phyloP scores from a whole-genome alignment of 2,797 vertebrate genomes.

The Anomalospiza imberbis region DNA sequence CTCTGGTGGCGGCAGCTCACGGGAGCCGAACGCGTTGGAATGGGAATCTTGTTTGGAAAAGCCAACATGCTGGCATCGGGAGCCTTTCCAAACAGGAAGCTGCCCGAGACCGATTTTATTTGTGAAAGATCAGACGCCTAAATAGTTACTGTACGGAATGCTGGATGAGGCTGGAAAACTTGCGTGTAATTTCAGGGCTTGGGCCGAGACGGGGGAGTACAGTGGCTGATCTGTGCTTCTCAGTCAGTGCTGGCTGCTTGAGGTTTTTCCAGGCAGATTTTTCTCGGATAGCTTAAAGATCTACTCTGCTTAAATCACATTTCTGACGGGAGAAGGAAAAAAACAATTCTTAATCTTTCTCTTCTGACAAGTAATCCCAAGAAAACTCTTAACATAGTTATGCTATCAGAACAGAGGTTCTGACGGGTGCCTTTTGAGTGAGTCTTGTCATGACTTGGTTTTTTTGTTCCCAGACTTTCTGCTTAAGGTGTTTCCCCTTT shows the following conservation, averaged over 20 bases:
- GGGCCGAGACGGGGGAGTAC: neutral
- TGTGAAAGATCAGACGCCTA: neutral
- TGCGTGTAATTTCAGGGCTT: neutral
- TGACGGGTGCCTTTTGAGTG: neutral
- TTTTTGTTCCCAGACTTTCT: neutral
- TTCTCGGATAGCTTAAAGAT: neutral
- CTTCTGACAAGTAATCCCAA: neutral
- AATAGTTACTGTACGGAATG: neutral
- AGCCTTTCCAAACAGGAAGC: neutral
- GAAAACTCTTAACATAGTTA: neutral
- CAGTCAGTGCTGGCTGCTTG: neutral
- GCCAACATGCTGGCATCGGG: neutral
- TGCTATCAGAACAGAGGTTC: neutral
- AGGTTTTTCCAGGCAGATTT: neutral
- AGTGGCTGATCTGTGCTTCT: neutral
- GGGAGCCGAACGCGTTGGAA: neutral
- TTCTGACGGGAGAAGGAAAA: neutral
- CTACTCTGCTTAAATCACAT: neutral
- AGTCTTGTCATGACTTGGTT: neutral
- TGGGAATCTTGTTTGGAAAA: neutral
- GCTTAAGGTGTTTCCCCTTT: neutral
- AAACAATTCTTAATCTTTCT: neutral
- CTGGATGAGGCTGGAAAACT: neutral
- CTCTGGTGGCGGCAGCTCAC: neutral
- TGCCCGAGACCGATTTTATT: neutral